Percentiles rank a stretch among this genome's conserved stretches.
Evolutionary conservation across 2,888 invertebrate species (phyloP).

Genomic region (Gandaritis pyraliata): DNA sequence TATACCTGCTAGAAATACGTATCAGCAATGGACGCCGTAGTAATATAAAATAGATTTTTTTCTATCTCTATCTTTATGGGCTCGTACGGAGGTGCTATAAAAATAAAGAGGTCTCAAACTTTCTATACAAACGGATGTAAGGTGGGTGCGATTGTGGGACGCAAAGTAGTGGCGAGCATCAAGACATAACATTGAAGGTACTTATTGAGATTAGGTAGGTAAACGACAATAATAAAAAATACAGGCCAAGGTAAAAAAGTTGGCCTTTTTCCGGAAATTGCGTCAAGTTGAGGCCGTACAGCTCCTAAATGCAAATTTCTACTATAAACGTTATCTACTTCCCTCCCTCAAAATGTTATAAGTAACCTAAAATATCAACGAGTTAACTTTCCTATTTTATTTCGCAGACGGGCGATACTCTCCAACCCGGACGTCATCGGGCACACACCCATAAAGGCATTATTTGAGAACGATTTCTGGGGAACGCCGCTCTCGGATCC

Average conservation of each 20-base stretch:
- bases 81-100: conserved; percentile 18
- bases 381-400: conserved; percentile 59
- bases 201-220: conserved; percentile 1
- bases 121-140: conserved; percentile 16
- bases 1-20: background rate
- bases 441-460: conserved; percentile 91
- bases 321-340: conserved; percentile 32
- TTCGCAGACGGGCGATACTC: conserved; percentile 95
- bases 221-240: conserved; percentile 9
- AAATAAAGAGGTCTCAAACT: conserved; percentile 17
- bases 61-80: conserved; percentile 26
- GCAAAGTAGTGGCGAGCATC: conserved; percentile 1
- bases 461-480: conserved; percentile 98
- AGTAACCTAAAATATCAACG: conserved; percentile 27
- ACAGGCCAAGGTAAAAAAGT: conserved; percentile 14
- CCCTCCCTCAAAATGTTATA: conserved; percentile 27
- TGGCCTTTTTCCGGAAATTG: conserved; percentile 13
- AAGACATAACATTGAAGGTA: background rate
- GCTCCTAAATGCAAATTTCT: conserved; percentile 29
- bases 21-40: background rate
- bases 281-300: conserved; percentile 20
- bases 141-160: conserved; percentile 3
- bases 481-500: conserved; percentile 96
- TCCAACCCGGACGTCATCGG: conserved; percentile 96
- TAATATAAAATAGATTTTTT: conserved; percentile 26